Conservation (phyloP, 2,113 vertebrate species). For the Nothocercus nigrocapillus region DNA sequence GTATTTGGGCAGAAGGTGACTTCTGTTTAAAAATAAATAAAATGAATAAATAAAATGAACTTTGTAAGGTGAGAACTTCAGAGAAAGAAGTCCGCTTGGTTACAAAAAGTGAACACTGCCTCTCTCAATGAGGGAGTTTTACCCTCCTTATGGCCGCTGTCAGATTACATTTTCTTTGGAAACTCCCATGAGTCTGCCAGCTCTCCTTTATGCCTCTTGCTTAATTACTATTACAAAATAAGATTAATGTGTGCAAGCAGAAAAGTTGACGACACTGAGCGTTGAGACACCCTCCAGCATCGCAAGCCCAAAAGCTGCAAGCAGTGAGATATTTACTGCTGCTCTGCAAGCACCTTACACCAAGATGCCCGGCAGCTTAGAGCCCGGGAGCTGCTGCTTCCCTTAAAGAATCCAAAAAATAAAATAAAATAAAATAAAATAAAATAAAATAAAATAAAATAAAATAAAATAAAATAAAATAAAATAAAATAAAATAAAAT, state of each 20-base stretch:
- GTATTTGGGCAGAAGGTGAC: not conserved
- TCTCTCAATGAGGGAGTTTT: not conserved
- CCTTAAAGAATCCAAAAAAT: no score
- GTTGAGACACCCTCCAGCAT: not conserved
- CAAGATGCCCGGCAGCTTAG: not conserved
- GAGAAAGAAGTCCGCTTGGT: not conserved
- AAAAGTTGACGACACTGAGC: not conserved
- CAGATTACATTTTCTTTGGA: not conserved
- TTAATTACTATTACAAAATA: not conserved
- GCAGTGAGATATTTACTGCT: not conserved
- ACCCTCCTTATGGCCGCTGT: not conserved
- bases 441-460: not conserved
- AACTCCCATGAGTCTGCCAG: not conserved
- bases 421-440: not conserved
- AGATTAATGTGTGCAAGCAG: not conserved
- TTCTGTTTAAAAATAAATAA: not conserved
- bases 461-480: no score
- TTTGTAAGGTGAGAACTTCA: not conserved
- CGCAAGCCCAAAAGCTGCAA: not conserved
- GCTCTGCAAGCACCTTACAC: not conserved
- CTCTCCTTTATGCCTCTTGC: not conserved
- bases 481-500: no score
- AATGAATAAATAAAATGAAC: not conserved
- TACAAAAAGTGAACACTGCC: not conserved
- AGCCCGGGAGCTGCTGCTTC: no score